A percentile compares a stretch with the other conserved stretches of the same genome.
phyloP scores from a whole-genome alignment of 2,113 vertebrate species.

The Syrmaticus mikado region DNA sequence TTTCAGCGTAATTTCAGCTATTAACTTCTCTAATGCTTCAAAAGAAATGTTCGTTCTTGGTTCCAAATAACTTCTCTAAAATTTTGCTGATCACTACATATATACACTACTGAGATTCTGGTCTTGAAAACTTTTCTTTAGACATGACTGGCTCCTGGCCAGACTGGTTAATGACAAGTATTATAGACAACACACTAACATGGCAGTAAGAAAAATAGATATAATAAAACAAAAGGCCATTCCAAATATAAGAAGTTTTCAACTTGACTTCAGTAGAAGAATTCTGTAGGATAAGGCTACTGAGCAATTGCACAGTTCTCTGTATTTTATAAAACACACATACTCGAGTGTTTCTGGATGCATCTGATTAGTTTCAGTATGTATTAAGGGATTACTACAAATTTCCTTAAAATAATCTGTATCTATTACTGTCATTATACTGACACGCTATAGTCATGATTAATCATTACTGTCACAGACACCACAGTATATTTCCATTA shows the following conservation, averaged over 20 bases:
- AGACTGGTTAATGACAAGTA: not conserved
- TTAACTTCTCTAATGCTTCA: not conserved
- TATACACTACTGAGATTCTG: not conserved
- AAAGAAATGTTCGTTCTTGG: not conserved
- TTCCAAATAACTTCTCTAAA: not conserved
- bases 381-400: not conserved
- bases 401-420: not conserved
- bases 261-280: not conserved
- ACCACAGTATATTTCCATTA: not conserved
- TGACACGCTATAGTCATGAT: not conserved
- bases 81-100: not conserved
- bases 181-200: not conserved
- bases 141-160: not conserved
- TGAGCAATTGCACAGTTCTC: not conserved
- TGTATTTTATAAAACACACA: not conserved
- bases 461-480: not conserved
- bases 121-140: not conserved
- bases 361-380: not conserved
- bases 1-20: not conserved
- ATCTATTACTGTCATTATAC: not conserved
- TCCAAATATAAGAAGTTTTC: not conserved
- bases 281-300: not conserved
- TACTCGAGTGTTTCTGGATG: not conserved
- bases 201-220: not conserved
- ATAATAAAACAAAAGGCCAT: not conserved